These are phyloP conservation scores for Columbina picui DNA, from an alignment of 2,113 vertebrate species.

Conservation along the genomic window DNA sequence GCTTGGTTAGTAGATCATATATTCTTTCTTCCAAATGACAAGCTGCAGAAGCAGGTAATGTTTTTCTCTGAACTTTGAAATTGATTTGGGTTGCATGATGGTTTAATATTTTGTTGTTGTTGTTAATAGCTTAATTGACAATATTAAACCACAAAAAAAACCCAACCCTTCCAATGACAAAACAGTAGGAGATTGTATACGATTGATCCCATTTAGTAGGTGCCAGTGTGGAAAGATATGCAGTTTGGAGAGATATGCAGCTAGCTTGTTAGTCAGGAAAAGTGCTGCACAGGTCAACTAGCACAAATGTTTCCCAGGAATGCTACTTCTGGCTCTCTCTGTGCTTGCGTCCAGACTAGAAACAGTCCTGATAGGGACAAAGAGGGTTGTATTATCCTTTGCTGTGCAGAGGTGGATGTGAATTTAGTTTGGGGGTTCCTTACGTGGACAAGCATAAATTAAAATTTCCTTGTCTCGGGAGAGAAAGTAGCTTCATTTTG, in stretches of 20 bases:
- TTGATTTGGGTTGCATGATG: neutral
- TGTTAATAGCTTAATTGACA: neutral
- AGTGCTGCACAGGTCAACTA: neutral
- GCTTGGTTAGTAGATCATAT: neutral
- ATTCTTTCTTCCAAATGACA: conserved; percentile 16
- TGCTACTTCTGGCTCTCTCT: neutral
- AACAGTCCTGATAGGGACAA: neutral
- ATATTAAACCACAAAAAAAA: neutral
- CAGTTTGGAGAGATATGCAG: neutral
- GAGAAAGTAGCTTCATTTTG: neutral
- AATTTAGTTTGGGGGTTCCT: neutral
- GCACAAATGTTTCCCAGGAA: neutral
- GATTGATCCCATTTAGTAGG: neutral
- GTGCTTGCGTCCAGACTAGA: neutral
- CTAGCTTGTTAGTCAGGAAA: neutral
- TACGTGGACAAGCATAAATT: neutral
- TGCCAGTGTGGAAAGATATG: neutral
- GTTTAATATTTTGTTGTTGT: neutral
- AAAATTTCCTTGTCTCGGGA: neutral
- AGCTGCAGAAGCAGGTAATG: neutral
- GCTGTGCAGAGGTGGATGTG: neutral
- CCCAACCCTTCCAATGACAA: neutral
- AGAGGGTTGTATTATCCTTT: neutral
- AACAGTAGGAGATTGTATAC: accelerated
- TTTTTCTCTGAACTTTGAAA: neutral